Evolutionary conservation across 2,888 invertebrate genomes (phyloP).

Genomic region (Ligdia adustata): DNA sequence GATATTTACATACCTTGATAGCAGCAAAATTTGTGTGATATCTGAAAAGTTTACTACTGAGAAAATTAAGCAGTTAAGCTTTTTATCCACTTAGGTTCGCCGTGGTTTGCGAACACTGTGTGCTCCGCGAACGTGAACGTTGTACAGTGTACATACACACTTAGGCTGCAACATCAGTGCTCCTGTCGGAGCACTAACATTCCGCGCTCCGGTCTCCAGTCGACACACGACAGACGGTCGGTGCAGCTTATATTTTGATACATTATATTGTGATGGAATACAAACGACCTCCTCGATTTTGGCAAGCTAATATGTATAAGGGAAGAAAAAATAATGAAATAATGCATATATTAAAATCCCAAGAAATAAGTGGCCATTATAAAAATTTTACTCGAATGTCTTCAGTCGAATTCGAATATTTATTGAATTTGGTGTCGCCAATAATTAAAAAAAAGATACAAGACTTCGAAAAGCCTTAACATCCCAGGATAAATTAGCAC

Average conservation of each 20-base stretch:
- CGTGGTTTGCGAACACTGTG: no score
- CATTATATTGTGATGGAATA: constrained; percentile 23
- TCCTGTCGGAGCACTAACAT: no score
- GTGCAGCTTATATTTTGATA: constrained; percentile 26
- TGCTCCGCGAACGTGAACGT: no score
- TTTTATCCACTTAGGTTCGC: no score
- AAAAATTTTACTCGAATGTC: constrained; percentile 18
- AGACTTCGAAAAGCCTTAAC: constrained; percentile 19
- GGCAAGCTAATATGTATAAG: constrained; percentile 27
- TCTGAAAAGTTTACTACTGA: no score
- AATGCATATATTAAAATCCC: constrained; percentile 21
- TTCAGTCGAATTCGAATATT: constrained; percentile 17
- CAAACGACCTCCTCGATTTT: constrained; percentile 27
- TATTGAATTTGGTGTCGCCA: constrained; percentile 19
- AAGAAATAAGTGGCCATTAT: constrained; percentile 22
- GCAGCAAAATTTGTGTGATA: no score
- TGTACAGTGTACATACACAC: no score
- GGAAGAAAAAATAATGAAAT: constrained; percentile 20
- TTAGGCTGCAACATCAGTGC: no score
- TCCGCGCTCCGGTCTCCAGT: constrained; percentile 3
- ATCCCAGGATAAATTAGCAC: constrained; percentile 22
- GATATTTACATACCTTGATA: no score
- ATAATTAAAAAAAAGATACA: constrained; percentile 20
- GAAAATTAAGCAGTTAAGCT: no score
- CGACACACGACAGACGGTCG: constrained; percentile 2